Conservation (phyloP, 2,113 vertebrate genomes). For the Chaenocephalus aceratus region DNA sequence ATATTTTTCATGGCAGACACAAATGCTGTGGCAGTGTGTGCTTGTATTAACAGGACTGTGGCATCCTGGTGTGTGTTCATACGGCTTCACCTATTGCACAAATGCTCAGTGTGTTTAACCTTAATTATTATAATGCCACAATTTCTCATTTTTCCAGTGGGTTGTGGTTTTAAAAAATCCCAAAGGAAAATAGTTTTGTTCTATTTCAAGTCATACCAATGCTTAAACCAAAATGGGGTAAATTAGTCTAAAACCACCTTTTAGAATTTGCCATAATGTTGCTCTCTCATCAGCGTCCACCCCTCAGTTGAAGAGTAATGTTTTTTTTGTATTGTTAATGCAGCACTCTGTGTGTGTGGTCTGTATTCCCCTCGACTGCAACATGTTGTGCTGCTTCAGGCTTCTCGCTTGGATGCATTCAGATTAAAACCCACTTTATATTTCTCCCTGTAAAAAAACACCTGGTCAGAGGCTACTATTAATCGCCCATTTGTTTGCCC, state of each 20-base stretch:
- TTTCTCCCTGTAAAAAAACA: conserved; percentile 24
- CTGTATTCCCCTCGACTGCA: neutral
- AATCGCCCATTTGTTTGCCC: conserved; percentile 19
- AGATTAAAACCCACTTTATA: conserved; percentile 44
- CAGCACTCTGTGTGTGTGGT: neutral
- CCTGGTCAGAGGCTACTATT: conserved; percentile 20
- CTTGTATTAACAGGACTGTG: neutral
- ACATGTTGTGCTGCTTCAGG: conserved; percentile 34
- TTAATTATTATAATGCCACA: no score
- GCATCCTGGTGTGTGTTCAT: neutral
- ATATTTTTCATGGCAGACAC: neutral
- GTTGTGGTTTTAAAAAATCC: no score
- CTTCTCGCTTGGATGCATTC: conserved; percentile 33
- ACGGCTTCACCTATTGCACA: neutral
- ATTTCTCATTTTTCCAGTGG: no score
- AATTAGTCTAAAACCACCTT: neutral
- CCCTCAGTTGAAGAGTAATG: neutral
- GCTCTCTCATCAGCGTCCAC: neutral
- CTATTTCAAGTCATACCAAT: neutral
- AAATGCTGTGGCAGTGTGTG: neutral
- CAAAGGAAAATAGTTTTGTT: neutral
- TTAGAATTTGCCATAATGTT: neutral
- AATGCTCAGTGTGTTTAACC: neutral
- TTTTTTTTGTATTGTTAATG: conserved; percentile 10
- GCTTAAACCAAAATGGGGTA: neutral